These are phyloP conservation scores for Styela plicata DNA, from an alignment of 23 tunicate species.

Conservation along the genomic window DNA sequence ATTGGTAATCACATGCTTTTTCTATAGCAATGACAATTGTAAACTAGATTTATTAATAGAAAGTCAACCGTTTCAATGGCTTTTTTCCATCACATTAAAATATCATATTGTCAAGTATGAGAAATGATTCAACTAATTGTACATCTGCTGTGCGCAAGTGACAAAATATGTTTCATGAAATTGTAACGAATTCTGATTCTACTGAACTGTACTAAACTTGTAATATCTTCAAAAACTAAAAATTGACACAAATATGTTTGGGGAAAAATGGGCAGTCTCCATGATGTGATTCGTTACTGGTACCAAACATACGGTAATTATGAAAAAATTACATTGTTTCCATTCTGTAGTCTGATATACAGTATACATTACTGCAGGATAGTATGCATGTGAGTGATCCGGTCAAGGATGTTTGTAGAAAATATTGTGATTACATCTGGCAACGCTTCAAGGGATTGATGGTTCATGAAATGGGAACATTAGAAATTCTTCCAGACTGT, in stretches of 20 bases:
- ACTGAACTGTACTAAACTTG: neutral
- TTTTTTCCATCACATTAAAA: too few species aligned
- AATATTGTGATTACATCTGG: conserved; percentile 85
- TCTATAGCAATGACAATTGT: neutral
- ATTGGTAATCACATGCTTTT: conserved; percentile 40
- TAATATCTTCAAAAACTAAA: neutral
- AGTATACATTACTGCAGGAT: conserved; percentile 22
- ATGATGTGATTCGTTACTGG: too few species aligned
- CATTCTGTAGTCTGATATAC: neutral
- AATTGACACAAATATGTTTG: neutral
- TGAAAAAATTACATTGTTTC: too few species aligned
- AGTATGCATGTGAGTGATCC: conserved; percentile 60
- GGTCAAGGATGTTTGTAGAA: conserved; percentile 53
- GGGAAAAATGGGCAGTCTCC: neutral
- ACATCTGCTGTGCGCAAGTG: too few species aligned
- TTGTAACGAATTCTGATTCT: neutral
- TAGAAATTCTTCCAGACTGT: conserved; percentile 48
- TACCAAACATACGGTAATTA: too few species aligned
- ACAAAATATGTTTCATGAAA: too few species aligned
- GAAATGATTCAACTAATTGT: too few species aligned
- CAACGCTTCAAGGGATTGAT: conserved; percentile 70
- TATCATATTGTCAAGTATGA: too few species aligned
- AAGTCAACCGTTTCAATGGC: neutral
- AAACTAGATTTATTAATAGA: neutral
- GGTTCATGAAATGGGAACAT: conserved; percentile 49